These are phyloP conservation scores for Osmerus mordax DNA, from an alignment of 2,113 vertebrate genomes.

Conservation along the genomic window DNA sequence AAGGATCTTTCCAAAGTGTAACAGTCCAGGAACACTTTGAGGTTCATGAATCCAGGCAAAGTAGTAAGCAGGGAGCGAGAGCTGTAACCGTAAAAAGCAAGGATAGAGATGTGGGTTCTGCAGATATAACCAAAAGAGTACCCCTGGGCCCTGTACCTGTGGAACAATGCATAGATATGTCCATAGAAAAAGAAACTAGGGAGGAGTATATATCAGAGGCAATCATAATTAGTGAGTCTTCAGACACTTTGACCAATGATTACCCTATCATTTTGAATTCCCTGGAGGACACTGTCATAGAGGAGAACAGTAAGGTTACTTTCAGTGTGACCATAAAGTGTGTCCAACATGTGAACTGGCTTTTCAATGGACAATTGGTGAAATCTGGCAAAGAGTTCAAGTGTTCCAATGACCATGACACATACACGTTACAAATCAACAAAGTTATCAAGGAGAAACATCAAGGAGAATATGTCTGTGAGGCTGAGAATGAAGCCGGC, in stretches of 20 bases:
- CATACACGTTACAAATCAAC: slow-evolving; percentile 77
- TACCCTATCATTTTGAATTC: slow-evolving; percentile 64
- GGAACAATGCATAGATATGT: slow-evolving; percentile 49
- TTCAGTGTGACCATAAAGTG: slow-evolving; percentile 73
- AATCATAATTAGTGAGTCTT: slow-evolving; percentile 38
- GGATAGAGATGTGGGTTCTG: slow-evolving; percentile 52
- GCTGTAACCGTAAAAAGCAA: slow-evolving; percentile 40
- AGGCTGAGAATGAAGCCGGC: slow-evolving; percentile 83
- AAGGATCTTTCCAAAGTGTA: slow-evolving; percentile 43
- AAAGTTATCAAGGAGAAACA: slow-evolving; percentile 73
- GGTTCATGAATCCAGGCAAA: slow-evolving; percentile 52
- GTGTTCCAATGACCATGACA: slow-evolving; percentile 82
- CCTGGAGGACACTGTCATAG: slow-evolving; percentile 66
- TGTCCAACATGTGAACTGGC: slow-evolving; percentile 79
- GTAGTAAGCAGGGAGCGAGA: slow-evolving; percentile 51
- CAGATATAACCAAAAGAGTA: slow-evolving; percentile 31
- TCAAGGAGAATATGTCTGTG: slow-evolving; percentile 87
- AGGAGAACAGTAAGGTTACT: slow-evolving; percentile 68
- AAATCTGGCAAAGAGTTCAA: slow-evolving; percentile 87
- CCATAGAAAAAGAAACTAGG: slow-evolving; percentile 55
- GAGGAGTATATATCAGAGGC: slow-evolving; percentile 63
- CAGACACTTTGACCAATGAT: slow-evolving; percentile 27
- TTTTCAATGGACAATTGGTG: slow-evolving; percentile 79
- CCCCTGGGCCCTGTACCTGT: slow-evolving; percentile 12
- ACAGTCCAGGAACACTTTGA: slow-evolving; percentile 38